Conservation (phyloP, 1,140 invertebrate species). For the Bombus difficillimus region DNA sequence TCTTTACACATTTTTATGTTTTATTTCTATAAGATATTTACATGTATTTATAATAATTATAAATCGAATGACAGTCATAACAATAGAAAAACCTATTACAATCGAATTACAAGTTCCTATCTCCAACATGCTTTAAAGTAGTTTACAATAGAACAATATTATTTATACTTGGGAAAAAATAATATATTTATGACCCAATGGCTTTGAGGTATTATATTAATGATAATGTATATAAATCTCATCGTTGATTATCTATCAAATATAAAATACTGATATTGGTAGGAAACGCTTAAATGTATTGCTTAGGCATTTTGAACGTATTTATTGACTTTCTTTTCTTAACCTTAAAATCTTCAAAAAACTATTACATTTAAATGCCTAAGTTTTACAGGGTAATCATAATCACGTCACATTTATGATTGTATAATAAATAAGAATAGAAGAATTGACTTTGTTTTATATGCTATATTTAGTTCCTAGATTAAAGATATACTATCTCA, state of each 20-base stretch:
- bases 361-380: constrained; percentile 32
- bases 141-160: neutral
- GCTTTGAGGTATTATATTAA: constrained; percentile 46
- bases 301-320: constrained; percentile 42
- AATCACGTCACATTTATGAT: constrained; percentile 30
- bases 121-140: neutral
- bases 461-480: constrained; percentile 60
- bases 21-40: neutral
- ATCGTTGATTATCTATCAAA: constrained; percentile 30
- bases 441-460: constrained; percentile 45
- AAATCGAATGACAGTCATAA: constrained; percentile 10
- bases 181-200: constrained; percentile 32
- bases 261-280: constrained; percentile 15
- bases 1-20: neutral
- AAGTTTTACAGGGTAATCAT: constrained; percentile 45
- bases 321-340: neutral
- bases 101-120: constrained; percentile 36
- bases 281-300: constrained; percentile 39
- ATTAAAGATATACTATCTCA: constrained; percentile 38
- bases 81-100: neutral
- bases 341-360: neutral
- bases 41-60: neutral
- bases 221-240: constrained; percentile 44
- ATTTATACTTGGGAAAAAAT: neutral
- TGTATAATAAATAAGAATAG: constrained; percentile 36